Evolutionary conservation across 1,140 invertebrate genomes (phyloP), one percentile per base, ranked within the genome.

Genomic region (Drosophila rufa): DNA sequence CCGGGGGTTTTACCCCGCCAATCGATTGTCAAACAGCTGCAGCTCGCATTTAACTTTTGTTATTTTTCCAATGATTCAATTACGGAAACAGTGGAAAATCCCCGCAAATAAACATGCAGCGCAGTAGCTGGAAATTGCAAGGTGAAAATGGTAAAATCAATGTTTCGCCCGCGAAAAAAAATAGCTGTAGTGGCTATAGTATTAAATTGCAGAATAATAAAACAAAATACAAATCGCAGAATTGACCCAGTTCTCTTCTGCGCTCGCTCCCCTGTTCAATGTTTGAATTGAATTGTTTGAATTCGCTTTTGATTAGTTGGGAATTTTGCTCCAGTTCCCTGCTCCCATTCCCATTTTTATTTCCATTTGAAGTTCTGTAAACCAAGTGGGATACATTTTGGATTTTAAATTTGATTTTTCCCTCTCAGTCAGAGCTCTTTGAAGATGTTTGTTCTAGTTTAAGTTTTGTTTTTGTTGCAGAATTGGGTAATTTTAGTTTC

Each of bases 31-130:
- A 53, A 70, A 47, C 58, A 68, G 38, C 53, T 69, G 64, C 33
- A 36, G 30, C 22, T 58, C 60, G 48, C 56, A 68, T 77, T 66
- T 74, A 62, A 50, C 61, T 65, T 76, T 65, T 79, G 66, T 75
- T 79, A 48, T 79, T 75, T 89, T 78, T 57, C 71, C 80, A 84
- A 90, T 90, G 78, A 89, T 90, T 89, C 81, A 80, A 89, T 84
- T 90, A 84, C 55, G 70, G 50, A 83, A 84, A 46, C 46, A 62
- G 61, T 50, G 38, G 62, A 46, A 78, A 81, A 75, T 70, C 69
- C 67, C 69, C 69, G 25, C 69, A 60, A 73, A 73, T 51, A 73
- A 73, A 73, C 36, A 48, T 19, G 36, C 51, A 51, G 46, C 15
- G 48, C 15, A 58, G 58, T 58, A 46, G 58, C 4, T 57, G 43